Base-by-base conservation (phyloP, 2,113 vertebrate genomes). In the Chiloscyllium plagiosum region DNA sequence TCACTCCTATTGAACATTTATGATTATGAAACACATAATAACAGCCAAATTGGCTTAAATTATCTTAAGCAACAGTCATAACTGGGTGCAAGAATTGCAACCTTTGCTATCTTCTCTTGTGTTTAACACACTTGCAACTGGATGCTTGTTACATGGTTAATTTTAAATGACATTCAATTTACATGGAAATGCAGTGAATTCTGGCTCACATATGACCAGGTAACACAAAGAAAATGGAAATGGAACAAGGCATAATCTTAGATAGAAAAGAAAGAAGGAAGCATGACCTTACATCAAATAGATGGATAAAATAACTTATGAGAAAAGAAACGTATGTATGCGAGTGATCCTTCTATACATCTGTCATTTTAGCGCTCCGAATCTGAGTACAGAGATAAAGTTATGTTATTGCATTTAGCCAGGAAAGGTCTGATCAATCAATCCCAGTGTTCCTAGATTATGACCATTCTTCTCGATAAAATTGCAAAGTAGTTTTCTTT, bases 211-310 rank as follows among this genome's bases (percentile, higher is more conserved):
- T 83, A 42, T 20, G 37, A 83, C 80, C 37, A 83, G 78, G 78
- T n/a, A 47, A 83, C 80, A 83, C 37, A 42, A 42, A 6, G 37
- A 47, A 42, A 83, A 83, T 42, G 80, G 80, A 83, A 83, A 83
- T 83, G 37, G 80, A 83, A 42, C 37, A 37, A 83, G 42, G 80
- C 80, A 42, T 83, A 83, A 83, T 83, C 80, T 83, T 42, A 5
- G 37, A 42, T 47, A 47, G 37, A 37, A 83, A 42, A 20, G 80
- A 19, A 83, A 83, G 80, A 83, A 83, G 80, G 42, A 83, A 42
- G 80, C 80, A 83, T 83, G 80, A 83, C 80, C 19, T 47, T 83
- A 83, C 80, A 83, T 83, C 80, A 83, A 83, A 83, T 83, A 83
- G 80, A 47, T 83, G 80, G 80, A 83, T 83, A 83, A 83, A 47